phyloP scores from a whole-genome alignment of 2,113 vertebrate genomes.

The Lamprotornis superbus region DNA sequence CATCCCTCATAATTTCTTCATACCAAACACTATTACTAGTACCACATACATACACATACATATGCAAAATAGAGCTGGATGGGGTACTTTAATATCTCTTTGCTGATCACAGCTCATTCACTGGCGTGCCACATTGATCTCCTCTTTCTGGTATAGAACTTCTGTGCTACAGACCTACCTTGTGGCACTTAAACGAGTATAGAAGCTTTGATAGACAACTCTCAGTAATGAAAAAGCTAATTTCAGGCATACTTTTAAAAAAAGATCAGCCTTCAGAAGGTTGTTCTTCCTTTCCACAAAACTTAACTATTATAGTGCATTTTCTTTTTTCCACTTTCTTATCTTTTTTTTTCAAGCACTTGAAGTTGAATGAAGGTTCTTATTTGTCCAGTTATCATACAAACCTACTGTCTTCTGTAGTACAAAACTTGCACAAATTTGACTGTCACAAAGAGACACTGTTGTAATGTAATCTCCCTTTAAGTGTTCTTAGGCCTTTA shows the following conservation, averaged over 20 bases:
- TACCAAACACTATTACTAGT: background rate
- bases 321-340: background rate
- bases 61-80: background rate
- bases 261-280: background rate
- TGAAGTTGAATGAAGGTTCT: background rate
- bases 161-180: background rate
- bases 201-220: slow-evolving; percentile 27
- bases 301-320: background rate
- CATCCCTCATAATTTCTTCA: background rate
- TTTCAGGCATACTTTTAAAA: slow-evolving; percentile 32
- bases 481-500: background rate
- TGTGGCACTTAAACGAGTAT: background rate
- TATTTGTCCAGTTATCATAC: background rate
- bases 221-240: background rate
- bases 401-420: background rate
- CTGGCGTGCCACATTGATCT: background rate
- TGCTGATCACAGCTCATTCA: slow-evolving; percentile 17
- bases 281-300: background rate
- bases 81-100: background rate
- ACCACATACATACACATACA: background rate
- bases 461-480: background rate
- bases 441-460: background rate
- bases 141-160: slow-evolving; percentile 24
- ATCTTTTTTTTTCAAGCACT: background rate
- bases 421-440: background rate